A percentile compares a stretch with the other conserved stretches of the same genome.
Evolutionary conservation across 2,888 invertebrate genomes (phyloP).

Genomic region (Macaria notata): DNA sequence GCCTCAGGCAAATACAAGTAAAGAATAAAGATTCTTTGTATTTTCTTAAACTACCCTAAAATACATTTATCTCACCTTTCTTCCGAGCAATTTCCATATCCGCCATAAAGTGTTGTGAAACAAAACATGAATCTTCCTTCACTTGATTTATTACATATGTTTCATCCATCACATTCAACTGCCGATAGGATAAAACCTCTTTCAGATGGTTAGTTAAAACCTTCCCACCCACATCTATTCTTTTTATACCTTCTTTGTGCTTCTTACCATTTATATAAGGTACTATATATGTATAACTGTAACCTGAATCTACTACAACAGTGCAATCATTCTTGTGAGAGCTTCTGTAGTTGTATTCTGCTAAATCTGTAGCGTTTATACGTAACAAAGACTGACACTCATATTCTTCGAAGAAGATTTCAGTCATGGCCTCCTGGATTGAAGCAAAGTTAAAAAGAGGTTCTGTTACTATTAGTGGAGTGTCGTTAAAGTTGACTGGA

Average conservation of each 20-base stretch:
- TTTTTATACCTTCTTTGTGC: conserved; percentile 84
- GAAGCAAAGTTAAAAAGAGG: conserved; percentile 96
- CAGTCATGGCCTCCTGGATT: conserved; percentile 96
- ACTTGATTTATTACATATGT: conserved; percentile 99
- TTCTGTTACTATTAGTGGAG: conserved; percentile 94
- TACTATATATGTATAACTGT: conserved; percentile 96
- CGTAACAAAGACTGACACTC: conserved; percentile 92
- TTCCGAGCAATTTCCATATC: conserved; percentile 88
- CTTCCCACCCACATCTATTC: conserved; percentile 98
- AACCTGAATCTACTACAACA: conserved; percentile 96
- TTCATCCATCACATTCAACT: conserved; percentile 99
- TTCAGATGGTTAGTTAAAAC: conserved; percentile 98
- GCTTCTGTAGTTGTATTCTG: conserved; percentile 85
- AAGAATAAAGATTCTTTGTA: no score
- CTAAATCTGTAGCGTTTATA: conserved; percentile 91
- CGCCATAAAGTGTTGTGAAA: conserved; percentile 90
- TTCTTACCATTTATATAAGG: conserved; percentile 93
- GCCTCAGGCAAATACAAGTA: no score
- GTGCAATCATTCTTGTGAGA: conserved; percentile 84
- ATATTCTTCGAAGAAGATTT: conserved; percentile 99
- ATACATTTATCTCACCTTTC: conserved; percentile 49
- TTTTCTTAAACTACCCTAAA: no score
- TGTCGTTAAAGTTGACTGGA: conserved; percentile 89
- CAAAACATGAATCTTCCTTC: conserved; percentile 98
- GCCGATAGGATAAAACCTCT: conserved; percentile 97